Base-by-base conservation (phyloP, 2,888 invertebrate genomes). In the Trachelus iudaicus region DNA sequence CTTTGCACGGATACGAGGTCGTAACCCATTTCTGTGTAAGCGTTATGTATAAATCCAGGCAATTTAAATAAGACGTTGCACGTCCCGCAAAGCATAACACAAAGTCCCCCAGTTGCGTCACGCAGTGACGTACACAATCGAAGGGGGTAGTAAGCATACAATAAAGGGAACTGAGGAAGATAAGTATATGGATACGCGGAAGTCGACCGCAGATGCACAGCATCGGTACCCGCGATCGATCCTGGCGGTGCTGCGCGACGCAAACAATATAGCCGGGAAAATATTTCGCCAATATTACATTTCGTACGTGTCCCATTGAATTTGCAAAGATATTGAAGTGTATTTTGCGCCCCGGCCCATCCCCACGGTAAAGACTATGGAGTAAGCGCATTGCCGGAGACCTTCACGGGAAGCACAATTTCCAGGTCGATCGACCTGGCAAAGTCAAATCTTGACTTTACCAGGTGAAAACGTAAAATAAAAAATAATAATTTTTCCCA, bases 241-340 rank as follows among this genome's bases (percentile, higher is more conserved):
- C 30, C 37, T 23, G 13, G 3, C 35, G n/a, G 30, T 34, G n/a
- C 23, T 31, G 34, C 35, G 30, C 31, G 77, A 78, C 78, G 79
- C 81, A 85, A 86, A 85, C 85, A 85, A 86, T 87, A 87, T 84
- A 81, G 81, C 34, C 78, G 83, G 35, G 79, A 80, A 79, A 80
- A 81, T 83, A 80, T 81, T 85, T 79, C 79, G 79, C 68, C 79
- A 81, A 86, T 87, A 88, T 88, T 88, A 85, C 87, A 81, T 86
- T 85, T 83, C 83, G 73, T 75, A 81, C 81, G 83, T 83, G 81
- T 79, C 76, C 84, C 86, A 88, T 88, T 88, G 85, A 89, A 89
- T 89, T 89, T 85, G 83, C 85, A 87, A 88, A 86, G 84, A 85
- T 85, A 85, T 84, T 80, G 82, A 83, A 82, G 82, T 81, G 31